Evolutionary conservation across 2,113 vertebrate species (phyloP), one percentile per base, ranked within the genome.

Genomic region (Thinocorus orbignyianus): DNA sequence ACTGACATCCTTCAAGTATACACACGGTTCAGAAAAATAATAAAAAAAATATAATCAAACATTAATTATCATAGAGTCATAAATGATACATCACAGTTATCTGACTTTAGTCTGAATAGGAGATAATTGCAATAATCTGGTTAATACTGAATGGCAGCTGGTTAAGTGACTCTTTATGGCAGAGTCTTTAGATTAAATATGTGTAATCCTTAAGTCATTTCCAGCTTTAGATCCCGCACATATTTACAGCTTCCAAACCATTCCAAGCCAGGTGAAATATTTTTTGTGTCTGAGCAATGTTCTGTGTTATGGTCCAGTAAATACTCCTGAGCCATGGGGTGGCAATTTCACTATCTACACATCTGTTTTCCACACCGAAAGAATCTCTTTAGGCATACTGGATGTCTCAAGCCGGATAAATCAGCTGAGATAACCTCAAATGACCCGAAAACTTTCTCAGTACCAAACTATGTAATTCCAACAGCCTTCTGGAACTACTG

Each of bases 11-110:
- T 81, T 91, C 48, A 89, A 89, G 52, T n/a, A 74, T 31, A 54
- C 17, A 62, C 30, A 73, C 7, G 7, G 24, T 64, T 86, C 91
- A 86, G 72, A 44, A 81, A 83, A 76, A 71, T 18, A 19, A 8
- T n/a, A 4, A 31, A 49, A 42, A 70, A 72, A 71, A 58, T 22
- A n/a, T 61, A 61, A 69, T 33, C 33, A 74, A 83, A 66, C 6
- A 73, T 65, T 78, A 44, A 41, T 71, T 60, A 81, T 86, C 46
- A 85, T 68, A 89, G 22, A 85, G 26, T 79, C 37, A 91, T 87
- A 81, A 94, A 93, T 89, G 48, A 91, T 85, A 79, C 28, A 92
- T 84, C 52, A 95, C 17, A 82, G 74, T 90, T 83, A n/a, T 76
- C 91, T 96, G 80, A 52, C 55, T 79, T 35, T 62, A 72, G 39